A percentile compares a stretch with the other conserved stretches of the same genome.
These are phyloP conservation scores for Timandra comae DNA, from an alignment of 2,888 invertebrate species.

Conservation along the genomic window DNA sequence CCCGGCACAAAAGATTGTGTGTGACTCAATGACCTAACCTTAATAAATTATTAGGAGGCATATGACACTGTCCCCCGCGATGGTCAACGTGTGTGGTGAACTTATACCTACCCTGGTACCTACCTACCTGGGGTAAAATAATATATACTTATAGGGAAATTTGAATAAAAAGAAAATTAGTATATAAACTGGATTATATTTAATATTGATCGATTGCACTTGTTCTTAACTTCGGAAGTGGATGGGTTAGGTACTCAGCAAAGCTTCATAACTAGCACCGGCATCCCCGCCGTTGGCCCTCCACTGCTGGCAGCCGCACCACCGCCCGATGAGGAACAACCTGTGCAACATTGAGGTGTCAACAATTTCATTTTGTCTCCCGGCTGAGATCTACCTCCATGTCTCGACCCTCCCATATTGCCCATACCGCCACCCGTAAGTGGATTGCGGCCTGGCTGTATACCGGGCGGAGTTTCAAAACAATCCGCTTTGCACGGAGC, in stretches of 20 bases:
- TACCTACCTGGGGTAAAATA: too few species aligned
- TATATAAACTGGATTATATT: too few species aligned
- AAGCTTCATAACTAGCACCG: slow-evolving; percentile 63
- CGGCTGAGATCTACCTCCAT: slow-evolving; percentile 12
- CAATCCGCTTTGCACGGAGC: slow-evolving; percentile 64
- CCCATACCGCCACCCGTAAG: slow-evolving; percentile 26
- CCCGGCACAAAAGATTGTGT: too few species aligned
- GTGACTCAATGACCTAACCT: too few species aligned
- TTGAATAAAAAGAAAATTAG: too few species aligned
- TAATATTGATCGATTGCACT: slow-evolving; percentile 38
- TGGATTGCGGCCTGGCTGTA: slow-evolving; percentile 47
- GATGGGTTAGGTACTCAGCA: slow-evolving; percentile 28
- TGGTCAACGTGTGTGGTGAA: too few species aligned
- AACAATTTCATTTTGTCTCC: slow-evolving; percentile 39
- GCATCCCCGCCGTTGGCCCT: slow-evolving; percentile 43
- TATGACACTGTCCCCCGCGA: too few species aligned
- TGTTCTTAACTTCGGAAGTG: slow-evolving; percentile 50
- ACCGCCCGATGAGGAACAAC: slow-evolving; percentile 44
- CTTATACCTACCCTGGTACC: too few species aligned
- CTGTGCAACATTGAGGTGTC: slow-evolving; percentile 51
- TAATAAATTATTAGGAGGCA: too few species aligned
- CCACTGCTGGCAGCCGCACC: slow-evolving; percentile 31
- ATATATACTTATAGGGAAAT: too few species aligned
- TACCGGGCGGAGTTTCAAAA: slow-evolving; percentile 49
- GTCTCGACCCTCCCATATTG: slow-evolving; percentile 7